Base-by-base conservation (phyloP, 2,888 invertebrate species). In the Peribatodes rhomboidaria region DNA sequence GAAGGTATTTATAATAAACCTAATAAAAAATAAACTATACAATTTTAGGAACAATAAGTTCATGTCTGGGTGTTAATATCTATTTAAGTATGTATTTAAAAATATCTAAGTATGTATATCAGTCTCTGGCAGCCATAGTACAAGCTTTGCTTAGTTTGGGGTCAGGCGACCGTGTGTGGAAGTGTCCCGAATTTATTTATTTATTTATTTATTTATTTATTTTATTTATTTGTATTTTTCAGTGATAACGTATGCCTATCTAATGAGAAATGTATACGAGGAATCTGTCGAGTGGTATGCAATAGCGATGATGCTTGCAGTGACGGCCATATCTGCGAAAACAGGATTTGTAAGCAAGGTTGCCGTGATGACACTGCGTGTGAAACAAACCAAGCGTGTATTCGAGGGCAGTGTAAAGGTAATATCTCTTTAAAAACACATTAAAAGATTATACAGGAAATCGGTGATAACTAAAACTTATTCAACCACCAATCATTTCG, bases 341-440 rank as follows among this genome's bases (percentile, higher is more conserved):
- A 97, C 77, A 94, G 98, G 76, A 94, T 98, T 69, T 98, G 98
- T 83, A 95, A 97, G 81, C 95, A 96, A 77, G 98, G 98, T 49
- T 98, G 98, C 81, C 95, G 98, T 65, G 97, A 96, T 79, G 98
- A 98, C 82, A 95, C 95, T 47, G 95, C 96, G 13, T 98, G 98
- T 82, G 94, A 95, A 9, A 94, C 90, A 67, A 94, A 96, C 65
- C 95, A 97, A 85, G 96, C 98, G 13, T 98, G 98, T 83, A 92
- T 97, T 46, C 96, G 96, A 79, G 97, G 97, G 76, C 96, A 97
- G 83, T 98, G 98, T 81, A 95, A 94, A 94, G 96, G 96, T 96
- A 92, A 74, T 42, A 18, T 50, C n/a, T 20, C 1, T 18, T 13
- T 37, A 27, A 16, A 49, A 42, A 42, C 11, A 4, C 4, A 20